These are phyloP conservation scores for Brachionus rubens DNA, from an alignment of 1,140 invertebrate species.

Conservation along the genomic window DNA sequence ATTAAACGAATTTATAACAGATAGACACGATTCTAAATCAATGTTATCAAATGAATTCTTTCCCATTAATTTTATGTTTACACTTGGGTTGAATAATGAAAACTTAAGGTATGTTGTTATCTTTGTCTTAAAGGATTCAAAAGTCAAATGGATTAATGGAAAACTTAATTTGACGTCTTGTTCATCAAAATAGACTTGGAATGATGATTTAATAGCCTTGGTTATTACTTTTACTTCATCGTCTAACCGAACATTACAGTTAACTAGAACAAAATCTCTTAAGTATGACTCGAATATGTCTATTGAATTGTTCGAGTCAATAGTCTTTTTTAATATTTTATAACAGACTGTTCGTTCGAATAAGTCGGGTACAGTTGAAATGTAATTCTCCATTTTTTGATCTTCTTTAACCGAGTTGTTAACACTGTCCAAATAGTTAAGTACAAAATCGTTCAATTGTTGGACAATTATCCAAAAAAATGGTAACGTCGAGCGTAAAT, in stretches of 20 bases:
- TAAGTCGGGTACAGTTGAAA: not conserved
- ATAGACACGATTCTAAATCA: not conserved
- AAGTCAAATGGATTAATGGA: not conserved
- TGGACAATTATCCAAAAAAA: conserved; percentile 22
- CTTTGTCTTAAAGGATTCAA: not conserved
- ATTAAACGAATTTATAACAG: not conserved
- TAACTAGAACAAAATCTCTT: conserved; percentile 18
- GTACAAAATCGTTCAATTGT: conserved; percentile 11
- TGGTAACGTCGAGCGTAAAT: not conserved
- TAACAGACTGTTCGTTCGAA: not conserved
- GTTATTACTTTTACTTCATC: not conserved
- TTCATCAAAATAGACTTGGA: not conserved
- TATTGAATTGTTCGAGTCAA: not conserved
- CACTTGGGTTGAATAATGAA: not conserved
- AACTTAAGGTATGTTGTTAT: not conserved
- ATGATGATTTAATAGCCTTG: not conserved
- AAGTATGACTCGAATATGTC: conserved; percentile 10
- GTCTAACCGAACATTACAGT: not conserved
- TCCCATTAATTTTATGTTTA: not conserved
- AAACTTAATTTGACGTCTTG: not conserved
- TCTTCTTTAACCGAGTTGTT: not conserved
- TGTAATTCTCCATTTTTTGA: not conserved
- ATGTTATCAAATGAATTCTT: not conserved
- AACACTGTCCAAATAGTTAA: not conserved
- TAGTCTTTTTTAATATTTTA: not conserved